Base-by-base conservation (phyloP, 2,888 invertebrate species). In the Litoditis marina region DNA sequence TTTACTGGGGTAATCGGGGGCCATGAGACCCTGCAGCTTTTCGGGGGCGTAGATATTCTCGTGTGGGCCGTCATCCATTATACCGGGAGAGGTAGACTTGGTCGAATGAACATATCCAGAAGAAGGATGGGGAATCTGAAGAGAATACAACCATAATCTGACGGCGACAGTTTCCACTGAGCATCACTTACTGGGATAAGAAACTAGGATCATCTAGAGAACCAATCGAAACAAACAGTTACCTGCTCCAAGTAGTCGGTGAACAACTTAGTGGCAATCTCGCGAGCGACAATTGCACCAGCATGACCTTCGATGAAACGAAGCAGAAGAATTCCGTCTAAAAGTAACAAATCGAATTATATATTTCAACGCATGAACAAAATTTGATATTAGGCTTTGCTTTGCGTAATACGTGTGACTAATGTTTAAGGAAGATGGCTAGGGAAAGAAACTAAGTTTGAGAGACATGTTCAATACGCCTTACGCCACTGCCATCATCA, bases 231-330 rank as follows among this genome's bases (percentile, higher is more conserved):
- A 36, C 36, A 36, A 13, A 13, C 34, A n/a, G 22, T 28, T 32
- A 69, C 70, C 39, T 39, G 44, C 7, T 65, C 60, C 30, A 77
- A n/a, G 60, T 69, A 83, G 50, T 78, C 76, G 19, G 62, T 58
- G 73, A 74, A 83, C 32, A 82, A 69, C 22, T 59, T 51, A n/a
- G 67, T 61, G 30, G 74, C 66, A 53, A 82, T 59, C 47, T 83
- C 82, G 42, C 75, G 66, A 25, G 80, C 80, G 34, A 83, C 78
- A 61, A 82, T 77, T 6, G 81, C 80, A 56, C 82, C 82, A n/a
- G 82, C 80, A 64, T 83, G 81, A 31, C 80, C 78, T 54, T 82
- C 80, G 55, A 82, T 77, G 69, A 82, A 83, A 31, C 79, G 73
- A 55, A 82, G 71, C 31, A 83, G 67, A 27, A 82, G 78, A 19